Conservation (phyloP, 2,888 invertebrate species). For the Meliscaeva auricollis region DNA sequence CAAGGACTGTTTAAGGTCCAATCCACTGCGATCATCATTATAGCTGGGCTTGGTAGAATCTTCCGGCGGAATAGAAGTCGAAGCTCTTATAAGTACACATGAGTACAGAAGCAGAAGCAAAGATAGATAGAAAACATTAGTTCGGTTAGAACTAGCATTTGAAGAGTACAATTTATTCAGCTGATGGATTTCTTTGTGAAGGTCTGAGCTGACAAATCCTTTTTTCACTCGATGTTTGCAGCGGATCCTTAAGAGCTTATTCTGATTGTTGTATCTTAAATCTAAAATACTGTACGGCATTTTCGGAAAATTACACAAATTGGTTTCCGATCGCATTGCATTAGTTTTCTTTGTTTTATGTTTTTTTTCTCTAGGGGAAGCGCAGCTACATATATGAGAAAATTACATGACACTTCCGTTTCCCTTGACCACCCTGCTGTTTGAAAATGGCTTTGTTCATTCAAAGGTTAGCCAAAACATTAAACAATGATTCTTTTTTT, state of each 20-base stretch:
- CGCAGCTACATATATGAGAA: slow-evolving; percentile 6
- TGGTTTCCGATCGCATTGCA: slow-evolving; percentile 52
- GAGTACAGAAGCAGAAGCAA: slow-evolving; percentile 81
- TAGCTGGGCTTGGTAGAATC: slow-evolving; percentile 48
- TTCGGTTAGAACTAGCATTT: slow-evolving; percentile 40
- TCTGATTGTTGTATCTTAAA: slow-evolving; percentile 49
- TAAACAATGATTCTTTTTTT: slow-evolving; percentile 29
- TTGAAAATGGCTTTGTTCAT: slow-evolving; percentile 15
- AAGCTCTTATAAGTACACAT: slow-evolving; percentile 80
- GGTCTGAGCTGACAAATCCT: slow-evolving; percentile 39
- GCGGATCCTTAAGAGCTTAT: slow-evolving; percentile 52
- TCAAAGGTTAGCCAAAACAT: slow-evolving; percentile 28
- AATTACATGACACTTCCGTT: slow-evolving; percentile 44
- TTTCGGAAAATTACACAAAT: slow-evolving; percentile 51
- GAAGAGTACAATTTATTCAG: slow-evolving; percentile 58
- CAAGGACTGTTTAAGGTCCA: slow-evolving; percentile 29
- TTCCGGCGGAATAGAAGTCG: slow-evolving; percentile 78
- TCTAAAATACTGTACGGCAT: slow-evolving; percentile 64
- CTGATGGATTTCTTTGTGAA: slow-evolving; percentile 49
- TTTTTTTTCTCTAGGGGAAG: slow-evolving; percentile 2
- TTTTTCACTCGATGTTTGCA: slow-evolving; percentile 62
- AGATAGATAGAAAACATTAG: slow-evolving; percentile 78
- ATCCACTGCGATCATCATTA: slow-evolving; percentile 41
- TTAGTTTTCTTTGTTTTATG: slow-evolving; percentile 13
- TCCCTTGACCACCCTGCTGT: slow-evolving; percentile 12